These are phyloP conservation scores for Dendrolimus punctatus DNA, from an alignment of 1,140 invertebrate genomes.

Conservation along the genomic window DNA sequence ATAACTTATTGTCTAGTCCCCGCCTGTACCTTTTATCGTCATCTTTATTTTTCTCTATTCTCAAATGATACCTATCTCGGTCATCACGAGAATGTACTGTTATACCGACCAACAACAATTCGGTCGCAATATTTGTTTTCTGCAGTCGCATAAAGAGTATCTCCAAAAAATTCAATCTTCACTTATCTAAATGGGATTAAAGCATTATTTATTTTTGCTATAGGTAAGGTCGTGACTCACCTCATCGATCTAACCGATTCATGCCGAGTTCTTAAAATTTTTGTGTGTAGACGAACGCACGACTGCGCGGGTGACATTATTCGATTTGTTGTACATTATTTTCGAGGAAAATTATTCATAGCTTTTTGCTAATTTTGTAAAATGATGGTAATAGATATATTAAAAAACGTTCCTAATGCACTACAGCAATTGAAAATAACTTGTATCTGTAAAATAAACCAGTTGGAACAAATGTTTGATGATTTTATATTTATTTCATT, in stretches of 20 bases:
- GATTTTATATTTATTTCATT: no score
- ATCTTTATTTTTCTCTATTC: slow-evolving; percentile 30
- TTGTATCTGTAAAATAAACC: no score
- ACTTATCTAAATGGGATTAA: slow-evolving; percentile 25
- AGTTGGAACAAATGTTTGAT: no score
- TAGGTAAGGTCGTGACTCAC: slow-evolving; percentile 17
- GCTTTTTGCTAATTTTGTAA: no score
- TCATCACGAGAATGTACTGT: slow-evolving; percentile 33
- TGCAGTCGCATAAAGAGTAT: slow-evolving; percentile 17
- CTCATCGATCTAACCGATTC: slow-evolving; percentile 5
- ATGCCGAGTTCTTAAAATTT: no score
- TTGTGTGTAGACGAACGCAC: no score
- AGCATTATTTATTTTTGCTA: slow-evolving; percentile 14
- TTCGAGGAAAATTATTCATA: no score
- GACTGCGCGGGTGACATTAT: no score
- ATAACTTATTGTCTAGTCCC: slow-evolving; percentile 28
- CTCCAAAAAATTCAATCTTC: slow-evolving; percentile 17
- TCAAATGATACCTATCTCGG: slow-evolving; percentile 28
- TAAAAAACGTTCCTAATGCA: no score
- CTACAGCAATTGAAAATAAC: no score
- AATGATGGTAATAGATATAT: no score
- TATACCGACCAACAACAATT: slow-evolving; percentile 28
- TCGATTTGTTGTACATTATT: no score
- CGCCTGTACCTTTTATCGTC: slow-evolving; percentile 19
- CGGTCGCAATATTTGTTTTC: slow-evolving; percentile 23